Conservation (phyloP, 2,797 vertebrate species). For the Chelmon rostratus region DNA sequence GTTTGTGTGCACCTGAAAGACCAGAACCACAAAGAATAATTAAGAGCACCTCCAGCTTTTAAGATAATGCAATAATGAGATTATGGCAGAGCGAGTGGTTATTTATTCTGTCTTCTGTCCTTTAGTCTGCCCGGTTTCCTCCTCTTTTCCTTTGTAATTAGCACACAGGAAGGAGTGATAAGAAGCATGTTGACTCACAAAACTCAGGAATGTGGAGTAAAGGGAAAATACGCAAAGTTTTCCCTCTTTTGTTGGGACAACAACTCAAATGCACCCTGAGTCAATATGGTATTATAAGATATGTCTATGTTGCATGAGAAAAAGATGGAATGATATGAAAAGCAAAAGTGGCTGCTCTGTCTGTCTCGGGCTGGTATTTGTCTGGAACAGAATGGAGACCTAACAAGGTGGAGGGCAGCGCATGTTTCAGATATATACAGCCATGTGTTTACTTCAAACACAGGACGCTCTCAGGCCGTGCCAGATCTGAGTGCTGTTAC, state of each 20-base stretch:
- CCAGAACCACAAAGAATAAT: slow-evolving; percentile 28
- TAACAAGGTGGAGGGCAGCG: slow-evolving; percentile 55
- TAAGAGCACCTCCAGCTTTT: slow-evolving; percentile 22
- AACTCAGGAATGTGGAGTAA: slow-evolving; percentile 69
- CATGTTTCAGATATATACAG: slow-evolving; percentile 76
- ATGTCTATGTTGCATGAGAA: slow-evolving; percentile 15
- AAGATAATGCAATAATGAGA: slow-evolving; percentile 34
- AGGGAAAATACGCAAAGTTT: slow-evolving; percentile 24
- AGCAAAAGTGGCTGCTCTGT: slow-evolving; percentile 51
- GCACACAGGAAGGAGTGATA: slow-evolving; percentile 80
- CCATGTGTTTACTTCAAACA: slow-evolving; percentile 80
- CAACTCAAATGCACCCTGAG: neutral
- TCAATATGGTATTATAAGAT: neutral
- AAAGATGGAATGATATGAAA: slow-evolving; percentile 31
- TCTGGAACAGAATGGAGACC: slow-evolving; percentile 50
- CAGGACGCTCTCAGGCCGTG: slow-evolving; percentile 33
- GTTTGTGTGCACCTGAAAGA: slow-evolving; percentile 28
- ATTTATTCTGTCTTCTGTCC: slow-evolving; percentile 16
- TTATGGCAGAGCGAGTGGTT: slow-evolving; percentile 3
- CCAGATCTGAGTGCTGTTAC: slow-evolving; percentile 50
- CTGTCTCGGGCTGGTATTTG: slow-evolving; percentile 15
- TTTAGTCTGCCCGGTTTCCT: slow-evolving; percentile 37
- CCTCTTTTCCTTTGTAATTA: slow-evolving; percentile 63
- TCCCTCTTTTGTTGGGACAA: slow-evolving; percentile 19
- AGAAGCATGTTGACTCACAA: slow-evolving; percentile 75